phyloP scores from a whole-genome alignment of 1,140 invertebrate species.

The Sweltsa coloradensis region DNA sequence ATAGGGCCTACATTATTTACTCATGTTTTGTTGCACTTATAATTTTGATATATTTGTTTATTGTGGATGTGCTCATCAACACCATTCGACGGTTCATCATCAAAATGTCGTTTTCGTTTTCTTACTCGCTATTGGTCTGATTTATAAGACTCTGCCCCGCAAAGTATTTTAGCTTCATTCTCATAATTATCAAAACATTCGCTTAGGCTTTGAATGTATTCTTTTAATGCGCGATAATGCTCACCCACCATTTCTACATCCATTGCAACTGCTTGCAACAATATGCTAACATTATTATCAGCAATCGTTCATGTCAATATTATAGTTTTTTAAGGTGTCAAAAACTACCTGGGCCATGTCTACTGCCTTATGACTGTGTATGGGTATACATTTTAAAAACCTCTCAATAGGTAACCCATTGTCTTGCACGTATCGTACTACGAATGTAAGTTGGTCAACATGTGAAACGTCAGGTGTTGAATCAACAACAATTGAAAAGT shows the following conservation, averaged over 20 bases:
- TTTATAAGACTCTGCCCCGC: too few relatives aligned
- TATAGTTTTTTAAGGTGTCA: conserved; percentile 3
- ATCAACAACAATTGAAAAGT: conserved; percentile 29
- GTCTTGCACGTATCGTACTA: conserved; percentile 26
- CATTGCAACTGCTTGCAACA: conserved; percentile 15
- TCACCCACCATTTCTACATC: neutral
- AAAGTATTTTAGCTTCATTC: neutral
- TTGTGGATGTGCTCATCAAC: too few relatives aligned
- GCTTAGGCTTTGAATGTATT: neutral
- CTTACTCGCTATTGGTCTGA: too few relatives aligned
- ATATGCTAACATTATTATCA: conserved; percentile 27
- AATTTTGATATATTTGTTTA: too few relatives aligned
- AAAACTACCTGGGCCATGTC: neutral
- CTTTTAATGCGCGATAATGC: neutral
- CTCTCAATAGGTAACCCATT: neutral
- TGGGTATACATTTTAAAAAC: neutral
- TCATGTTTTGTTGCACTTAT: too few relatives aligned
- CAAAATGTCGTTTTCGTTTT: too few relatives aligned
- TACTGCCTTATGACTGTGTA: neutral
- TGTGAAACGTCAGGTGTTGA: conserved; percentile 27
- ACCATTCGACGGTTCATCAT: too few relatives aligned
- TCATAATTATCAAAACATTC: neutral
- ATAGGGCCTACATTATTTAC: too few relatives aligned
- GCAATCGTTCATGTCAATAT: conserved; percentile 21
- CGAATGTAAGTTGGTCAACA: conserved; percentile 27